Conservation (phyloP, 2,888 invertebrate genomes). For the Trichogramma evanescens region DNA sequence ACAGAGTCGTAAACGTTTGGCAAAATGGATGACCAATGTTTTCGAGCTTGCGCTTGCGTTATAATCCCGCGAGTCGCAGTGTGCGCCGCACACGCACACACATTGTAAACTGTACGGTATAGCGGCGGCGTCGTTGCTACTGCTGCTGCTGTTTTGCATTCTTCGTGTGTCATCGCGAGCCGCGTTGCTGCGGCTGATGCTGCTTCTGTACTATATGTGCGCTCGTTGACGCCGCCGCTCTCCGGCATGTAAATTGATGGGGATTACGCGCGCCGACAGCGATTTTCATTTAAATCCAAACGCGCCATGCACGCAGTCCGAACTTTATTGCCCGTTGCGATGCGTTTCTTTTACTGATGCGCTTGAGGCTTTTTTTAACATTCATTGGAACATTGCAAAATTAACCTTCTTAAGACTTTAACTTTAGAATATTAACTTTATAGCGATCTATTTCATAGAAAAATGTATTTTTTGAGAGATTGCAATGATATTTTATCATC, state of each 20-base stretch:
- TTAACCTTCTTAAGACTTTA: too few species aligned
- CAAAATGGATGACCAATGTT: slow-evolving; percentile 14
- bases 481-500: too few species aligned
- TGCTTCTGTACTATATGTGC: neutral
- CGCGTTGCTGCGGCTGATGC: neutral
- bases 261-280: slow-evolving; percentile 18
- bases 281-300: slow-evolving; percentile 23
- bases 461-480: too few species aligned
- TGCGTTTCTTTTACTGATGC: too few species aligned
- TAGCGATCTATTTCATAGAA: too few species aligned
- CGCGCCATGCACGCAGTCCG: neutral
- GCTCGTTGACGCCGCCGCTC: neutral
- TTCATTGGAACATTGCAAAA: too few species aligned
- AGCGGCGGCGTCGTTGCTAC: too few species aligned
- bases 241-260: slow-evolving; percentile 18
- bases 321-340: slow-evolving; percentile 14
- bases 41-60: neutral
- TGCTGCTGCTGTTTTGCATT: slow-evolving; percentile 10
- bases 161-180: slow-evolving; percentile 11
- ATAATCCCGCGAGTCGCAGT: slow-evolving; percentile 8
- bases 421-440: too few species aligned
- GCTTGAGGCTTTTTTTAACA: too few species aligned
- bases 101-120: too few species aligned
- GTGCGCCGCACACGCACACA: too few species aligned
- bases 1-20: neutral